phyloP scores from a whole-genome alignment of 2,797 vertebrate species.

The Scomberomorus guttatus region DNA sequence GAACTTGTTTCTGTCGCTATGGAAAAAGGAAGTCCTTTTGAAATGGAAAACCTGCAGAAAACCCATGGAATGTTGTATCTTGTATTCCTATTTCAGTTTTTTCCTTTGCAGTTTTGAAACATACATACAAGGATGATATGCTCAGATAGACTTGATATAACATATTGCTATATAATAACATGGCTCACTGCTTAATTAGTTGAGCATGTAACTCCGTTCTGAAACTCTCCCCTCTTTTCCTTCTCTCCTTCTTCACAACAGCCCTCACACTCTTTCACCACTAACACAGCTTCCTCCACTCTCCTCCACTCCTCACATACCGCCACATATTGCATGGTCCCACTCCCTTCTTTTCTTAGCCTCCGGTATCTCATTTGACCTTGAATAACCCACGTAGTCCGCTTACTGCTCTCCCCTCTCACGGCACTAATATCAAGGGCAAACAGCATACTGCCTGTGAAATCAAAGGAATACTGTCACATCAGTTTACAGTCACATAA shows the following conservation, averaged over 20 bases:
- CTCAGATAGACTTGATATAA: background rate
- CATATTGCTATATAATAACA: background rate
- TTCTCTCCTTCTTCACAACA: slow-evolving; percentile 60
- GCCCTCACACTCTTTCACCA: slow-evolving; percentile 57
- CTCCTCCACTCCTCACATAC: slow-evolving; percentile 52
- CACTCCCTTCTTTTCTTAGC: slow-evolving; percentile 33
- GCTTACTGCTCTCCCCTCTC: background rate
- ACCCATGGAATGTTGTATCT: background rate
- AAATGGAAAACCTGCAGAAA: background rate
- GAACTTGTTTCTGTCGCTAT: background rate
- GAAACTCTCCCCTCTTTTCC: slow-evolving; percentile 42
- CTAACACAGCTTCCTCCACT: slow-evolving; percentile 61
- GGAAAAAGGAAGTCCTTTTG: background rate
- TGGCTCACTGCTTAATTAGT: slow-evolving; percentile 9
- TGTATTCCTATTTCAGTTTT: background rate
- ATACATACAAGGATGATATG: background rate
- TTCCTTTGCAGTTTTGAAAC: background rate
- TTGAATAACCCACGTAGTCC: background rate
- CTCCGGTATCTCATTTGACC: slow-evolving; percentile 9
- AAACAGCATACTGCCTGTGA: background rate
- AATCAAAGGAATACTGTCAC: background rate
- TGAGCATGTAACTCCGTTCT: slow-evolving; percentile 37
- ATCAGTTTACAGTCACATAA: background rate
- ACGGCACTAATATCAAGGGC: background rate
- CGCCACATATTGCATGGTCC: slow-evolving; percentile 55